Base-by-base conservation (phyloP, 2,797 vertebrate genomes). In the Petrocephalus sullivani region DNA sequence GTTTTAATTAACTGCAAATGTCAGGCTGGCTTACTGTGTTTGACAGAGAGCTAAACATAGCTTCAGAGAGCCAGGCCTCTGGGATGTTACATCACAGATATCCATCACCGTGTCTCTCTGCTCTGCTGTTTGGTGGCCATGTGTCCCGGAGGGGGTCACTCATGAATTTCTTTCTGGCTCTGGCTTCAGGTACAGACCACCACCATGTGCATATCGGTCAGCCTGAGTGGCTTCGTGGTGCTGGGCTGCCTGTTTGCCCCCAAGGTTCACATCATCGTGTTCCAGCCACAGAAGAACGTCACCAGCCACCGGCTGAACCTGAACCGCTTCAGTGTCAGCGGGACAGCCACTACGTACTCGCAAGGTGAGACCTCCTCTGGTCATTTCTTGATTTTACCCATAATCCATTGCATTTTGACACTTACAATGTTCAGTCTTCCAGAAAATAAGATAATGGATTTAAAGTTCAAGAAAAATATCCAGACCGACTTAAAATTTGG, bases 141-240 rank as follows among this genome's bases (percentile, higher is more conserved):
- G 33, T 0, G 33, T 16, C 67, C 33, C 16, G 10, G 5, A 71
- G 64, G 28, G 64, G 64, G 41, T 46, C 4, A 14, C 67, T 75
- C 67, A 75, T 41, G 33, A 37, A 33, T 81, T 49, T 84, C 51
- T 56, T n/a, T 23, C 57, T 46, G 33, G 71, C 33, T 33, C 28
- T 28, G 89, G n/a, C 75, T 89, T 14, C 93, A 99, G 98, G 98
- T 99, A 85, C 98, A 99, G 94, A 99, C 98, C 1, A 99, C 98
- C 0, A 99, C 98, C 87, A 99, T 99, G 98, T 99, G 98, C 91
- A 99, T 99, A 95, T 99, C 98, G 0, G 98, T 99, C 89, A 99
- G 98, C 89, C 95, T 99, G 90, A 99, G 98, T 0, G 98, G 98
- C 85, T 99, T 99, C 0, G 98, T 99, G 92, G 98, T 99, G 87